phyloP scores from a whole-genome alignment of 2,113 vertebrate species.

The Chinchilla lanigera region DNA sequence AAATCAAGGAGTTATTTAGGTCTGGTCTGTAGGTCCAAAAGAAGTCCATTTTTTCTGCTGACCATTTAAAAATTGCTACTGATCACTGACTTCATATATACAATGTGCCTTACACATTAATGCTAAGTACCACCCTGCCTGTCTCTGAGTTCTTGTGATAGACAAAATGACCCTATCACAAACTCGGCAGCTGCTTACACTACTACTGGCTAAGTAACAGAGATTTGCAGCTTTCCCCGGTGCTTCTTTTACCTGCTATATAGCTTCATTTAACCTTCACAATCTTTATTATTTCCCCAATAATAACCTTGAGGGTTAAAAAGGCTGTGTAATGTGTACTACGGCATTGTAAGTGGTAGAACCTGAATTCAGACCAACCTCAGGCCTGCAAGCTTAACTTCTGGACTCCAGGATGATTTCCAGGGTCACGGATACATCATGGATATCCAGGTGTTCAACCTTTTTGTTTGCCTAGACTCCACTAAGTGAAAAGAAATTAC shows the following conservation, averaged over 20 bases:
- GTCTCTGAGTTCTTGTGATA: not conserved
- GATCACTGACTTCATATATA: not conserved
- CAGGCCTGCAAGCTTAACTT: not conserved
- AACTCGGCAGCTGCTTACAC: not conserved
- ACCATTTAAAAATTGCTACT: not conserved
- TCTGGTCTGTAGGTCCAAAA: not conserved
- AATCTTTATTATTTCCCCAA: not conserved
- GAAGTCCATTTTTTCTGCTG: not conserved
- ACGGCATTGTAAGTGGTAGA: not conserved
- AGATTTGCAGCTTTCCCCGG: not conserved
- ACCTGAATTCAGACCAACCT: not conserved
- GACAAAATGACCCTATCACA: not conserved
- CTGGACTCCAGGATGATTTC: not conserved
- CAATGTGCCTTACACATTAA: not conserved
- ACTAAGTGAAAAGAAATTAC: not conserved
- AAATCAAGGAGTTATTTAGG: not conserved
- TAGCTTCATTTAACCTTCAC: not conserved
- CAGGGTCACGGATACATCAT: rapidly evolving
- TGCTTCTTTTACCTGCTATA: not conserved
- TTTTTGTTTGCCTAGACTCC: too few species aligned
- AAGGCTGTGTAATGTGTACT: not conserved
- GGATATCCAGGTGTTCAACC: not conserved
- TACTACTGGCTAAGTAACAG: not conserved
- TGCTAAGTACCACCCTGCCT: not conserved
- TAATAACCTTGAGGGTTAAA: not conserved